Conservation (phyloP, 2,797 vertebrate species). For the Ibycter americanus region DNA sequence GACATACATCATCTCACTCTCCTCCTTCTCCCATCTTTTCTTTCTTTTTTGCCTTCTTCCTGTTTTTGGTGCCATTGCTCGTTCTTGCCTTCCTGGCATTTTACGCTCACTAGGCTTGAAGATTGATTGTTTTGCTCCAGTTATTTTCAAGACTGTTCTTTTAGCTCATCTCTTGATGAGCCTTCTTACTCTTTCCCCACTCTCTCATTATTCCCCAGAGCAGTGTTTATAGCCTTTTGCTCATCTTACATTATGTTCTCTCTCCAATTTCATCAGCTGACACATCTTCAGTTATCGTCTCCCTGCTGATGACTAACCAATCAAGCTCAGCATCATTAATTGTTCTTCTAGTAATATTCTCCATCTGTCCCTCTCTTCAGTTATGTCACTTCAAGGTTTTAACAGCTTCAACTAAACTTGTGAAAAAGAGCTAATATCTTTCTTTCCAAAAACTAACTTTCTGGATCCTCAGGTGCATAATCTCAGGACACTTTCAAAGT, state of each 20-base stretch:
- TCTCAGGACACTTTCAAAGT: background rate
- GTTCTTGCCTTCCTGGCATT: background rate
- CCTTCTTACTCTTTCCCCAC: background rate
- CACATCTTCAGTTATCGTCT: background rate
- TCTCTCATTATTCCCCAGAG: background rate
- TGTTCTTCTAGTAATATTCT: background rate
- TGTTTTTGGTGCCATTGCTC: background rate
- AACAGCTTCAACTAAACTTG: background rate
- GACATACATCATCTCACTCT: background rate
- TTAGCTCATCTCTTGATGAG: background rate
- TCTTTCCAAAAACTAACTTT: background rate
- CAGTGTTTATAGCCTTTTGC: background rate
- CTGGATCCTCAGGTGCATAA: background rate
- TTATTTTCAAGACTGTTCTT: background rate
- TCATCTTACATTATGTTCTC: background rate
- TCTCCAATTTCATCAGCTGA: slow-evolving; percentile 18
- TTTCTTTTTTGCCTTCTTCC: background rate
- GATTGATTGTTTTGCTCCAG: accelerated
- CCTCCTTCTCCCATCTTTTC: background rate
- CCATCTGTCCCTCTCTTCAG: background rate
- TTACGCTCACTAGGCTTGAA: background rate
- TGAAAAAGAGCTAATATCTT: background rate
- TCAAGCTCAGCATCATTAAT: background rate
- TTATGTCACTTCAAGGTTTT: background rate
- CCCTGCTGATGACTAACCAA: slow-evolving; percentile 13